Conservation (phyloP, 1,140 invertebrate genomes). For the Steinernema feltiae region DNA sequence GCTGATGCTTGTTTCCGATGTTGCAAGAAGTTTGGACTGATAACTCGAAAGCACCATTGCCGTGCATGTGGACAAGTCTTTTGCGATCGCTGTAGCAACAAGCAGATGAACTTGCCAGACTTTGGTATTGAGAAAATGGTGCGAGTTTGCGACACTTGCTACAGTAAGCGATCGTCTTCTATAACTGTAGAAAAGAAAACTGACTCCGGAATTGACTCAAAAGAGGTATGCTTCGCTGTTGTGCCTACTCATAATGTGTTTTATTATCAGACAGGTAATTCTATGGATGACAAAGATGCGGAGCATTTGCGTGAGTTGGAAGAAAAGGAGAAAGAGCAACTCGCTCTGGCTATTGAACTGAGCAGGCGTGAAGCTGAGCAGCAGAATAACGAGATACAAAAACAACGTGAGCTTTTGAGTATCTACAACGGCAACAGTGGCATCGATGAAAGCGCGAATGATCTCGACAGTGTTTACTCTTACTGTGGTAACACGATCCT, state of each 20-base stretch:
- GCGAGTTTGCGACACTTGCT: slow-evolving; percentile 92
- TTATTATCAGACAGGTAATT: background rate
- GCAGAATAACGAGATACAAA: slow-evolving; percentile 35
- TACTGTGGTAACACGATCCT: slow-evolving; percentile 24
- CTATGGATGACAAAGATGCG: slow-evolving; percentile 24
- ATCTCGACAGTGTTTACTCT: too few relatives aligned
- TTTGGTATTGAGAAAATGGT: slow-evolving; percentile 92
- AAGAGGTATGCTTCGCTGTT: background rate
- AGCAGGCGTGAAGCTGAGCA: slow-evolving; percentile 94
- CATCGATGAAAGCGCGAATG: background rate
- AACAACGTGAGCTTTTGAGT: slow-evolving; percentile 10
- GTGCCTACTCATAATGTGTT: background rate
- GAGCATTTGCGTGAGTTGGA: slow-evolving; percentile 62
- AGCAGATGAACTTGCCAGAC: slow-evolving; percentile 82
- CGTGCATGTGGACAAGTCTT: slow-evolving; percentile 94
- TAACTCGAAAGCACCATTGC: slow-evolving; percentile 75
- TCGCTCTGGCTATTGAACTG: slow-evolving; percentile 86
- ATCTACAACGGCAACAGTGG: background rate
- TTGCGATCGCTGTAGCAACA: slow-evolving; percentile 82
- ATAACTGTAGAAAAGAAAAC: slow-evolving; percentile 12
- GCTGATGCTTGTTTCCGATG: slow-evolving; percentile 72
- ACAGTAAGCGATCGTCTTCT: slow-evolving; percentile 61
- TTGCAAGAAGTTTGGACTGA: slow-evolving; percentile 29
- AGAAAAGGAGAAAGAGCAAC: slow-evolving; percentile 90
- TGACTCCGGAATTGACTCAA: slow-evolving; percentile 12